These are phyloP conservation scores for Cyclophora punctaria DNA, from an alignment of 2,888 invertebrate genomes.

Conservation along the genomic window DNA sequence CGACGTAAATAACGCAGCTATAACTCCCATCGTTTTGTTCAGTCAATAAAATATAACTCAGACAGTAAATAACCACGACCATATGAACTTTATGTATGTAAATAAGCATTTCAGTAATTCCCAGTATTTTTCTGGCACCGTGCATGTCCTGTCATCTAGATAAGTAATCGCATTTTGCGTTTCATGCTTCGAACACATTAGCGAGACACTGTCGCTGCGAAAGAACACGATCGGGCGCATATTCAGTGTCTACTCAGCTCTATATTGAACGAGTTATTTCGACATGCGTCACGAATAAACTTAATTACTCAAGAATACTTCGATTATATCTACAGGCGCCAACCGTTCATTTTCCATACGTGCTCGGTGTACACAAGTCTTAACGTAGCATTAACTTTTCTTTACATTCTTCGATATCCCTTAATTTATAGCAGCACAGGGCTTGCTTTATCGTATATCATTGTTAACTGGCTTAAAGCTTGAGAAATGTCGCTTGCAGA, in stretches of 20 bases:
- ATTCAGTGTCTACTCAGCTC: background rate
- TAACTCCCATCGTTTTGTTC: no score
- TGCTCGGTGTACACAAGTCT: slow-evolving; percentile 10
- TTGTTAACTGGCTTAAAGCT: slow-evolving; percentile 14
- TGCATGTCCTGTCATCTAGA: slow-evolving; percentile 8
- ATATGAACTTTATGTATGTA: no score
- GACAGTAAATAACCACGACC: no score
- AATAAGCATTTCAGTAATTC: no score
- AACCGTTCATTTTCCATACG: slow-evolving; percentile 18
- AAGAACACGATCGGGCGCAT: background rate
- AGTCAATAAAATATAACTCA: no score
- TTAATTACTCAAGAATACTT: slow-evolving; percentile 33
- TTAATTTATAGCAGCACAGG: slow-evolving; percentile 7
- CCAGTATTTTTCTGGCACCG: background rate
- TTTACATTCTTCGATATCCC: slow-evolving; percentile 10
- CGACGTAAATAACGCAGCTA: no score
- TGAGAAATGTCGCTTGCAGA: slow-evolving; percentile 13
- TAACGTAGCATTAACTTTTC: slow-evolving; percentile 7
- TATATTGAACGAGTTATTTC: slow-evolving; percentile 3
- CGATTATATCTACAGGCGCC: slow-evolving; percentile 23
- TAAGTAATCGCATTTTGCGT: slow-evolving; percentile 12
- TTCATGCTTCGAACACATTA: slow-evolving; percentile 12
- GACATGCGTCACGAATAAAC: slow-evolving; percentile 20
- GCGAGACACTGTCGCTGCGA: slow-evolving; percentile 5
- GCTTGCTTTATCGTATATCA: slow-evolving; percentile 9